Percentiles rank a stretch among this genome's conserved stretches.
phyloP scores from a whole-genome alignment of 2,113 vertebrate genomes.

The Myiozetetes cayanensis region DNA sequence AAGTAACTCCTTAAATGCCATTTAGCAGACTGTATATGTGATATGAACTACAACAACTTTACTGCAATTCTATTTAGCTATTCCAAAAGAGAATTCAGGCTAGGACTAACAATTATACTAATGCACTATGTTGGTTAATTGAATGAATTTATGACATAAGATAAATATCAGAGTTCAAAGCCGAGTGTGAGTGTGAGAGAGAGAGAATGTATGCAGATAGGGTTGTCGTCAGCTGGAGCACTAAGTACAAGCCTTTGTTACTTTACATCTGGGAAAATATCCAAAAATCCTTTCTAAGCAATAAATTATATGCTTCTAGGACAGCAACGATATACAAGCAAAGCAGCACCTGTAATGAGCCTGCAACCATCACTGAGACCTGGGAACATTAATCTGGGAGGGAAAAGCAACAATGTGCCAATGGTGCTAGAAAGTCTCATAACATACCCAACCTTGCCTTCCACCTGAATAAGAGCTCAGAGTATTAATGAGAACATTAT shows the following conservation, averaged over 20 bases:
- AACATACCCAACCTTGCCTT: not conserved
- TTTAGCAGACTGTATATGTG: not conserved
- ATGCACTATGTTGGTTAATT: conserved; percentile 21
- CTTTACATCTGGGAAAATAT: conserved; percentile 49
- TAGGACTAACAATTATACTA: conserved; percentile 23
- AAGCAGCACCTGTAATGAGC: conserved; percentile 28
- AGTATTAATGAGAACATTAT: not conserved
- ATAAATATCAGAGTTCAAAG: conserved; percentile 39
- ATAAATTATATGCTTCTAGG: conserved; percentile 12
- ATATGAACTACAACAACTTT: not conserved
- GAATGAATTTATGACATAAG: conserved; percentile 13
- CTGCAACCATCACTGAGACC: not conserved
- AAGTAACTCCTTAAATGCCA: not conserved
- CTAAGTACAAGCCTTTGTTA: conserved; percentile 2
- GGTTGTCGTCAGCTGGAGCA: not conserved
- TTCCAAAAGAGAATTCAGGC: not conserved
- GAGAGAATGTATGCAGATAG: not conserved
- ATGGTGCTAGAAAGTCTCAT: not conserved
- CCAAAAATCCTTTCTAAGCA: conserved; percentile 51
- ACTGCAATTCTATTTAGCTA: not conserved
- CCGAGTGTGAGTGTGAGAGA: not conserved
- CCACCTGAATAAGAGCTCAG: not conserved
- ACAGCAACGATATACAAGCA: conserved; percentile 13
- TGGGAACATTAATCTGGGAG: conserved; percentile 9
- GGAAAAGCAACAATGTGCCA: not conserved